These are phyloP conservation scores for Belonocnema kinseyi DNA, from an alignment of 1,140 invertebrate species.

Conservation along the genomic window DNA sequence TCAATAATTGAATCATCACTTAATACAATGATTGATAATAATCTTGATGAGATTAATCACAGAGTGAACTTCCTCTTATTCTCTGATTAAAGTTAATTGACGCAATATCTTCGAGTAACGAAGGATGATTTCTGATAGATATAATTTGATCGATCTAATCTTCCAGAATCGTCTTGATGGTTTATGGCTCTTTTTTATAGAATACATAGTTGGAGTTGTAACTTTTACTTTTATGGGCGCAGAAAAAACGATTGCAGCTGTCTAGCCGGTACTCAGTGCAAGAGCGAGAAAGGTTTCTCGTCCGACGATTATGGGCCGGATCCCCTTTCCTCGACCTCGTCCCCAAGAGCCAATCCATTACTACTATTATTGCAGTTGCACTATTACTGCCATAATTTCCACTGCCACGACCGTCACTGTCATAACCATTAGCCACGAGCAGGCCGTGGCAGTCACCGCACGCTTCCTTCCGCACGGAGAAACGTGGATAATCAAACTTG, in stretches of 20 bases:
- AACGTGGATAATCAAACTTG: too few relatives aligned
- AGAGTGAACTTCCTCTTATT: too few relatives aligned
- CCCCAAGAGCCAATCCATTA: constrained; percentile 29
- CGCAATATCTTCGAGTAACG: too few relatives aligned
- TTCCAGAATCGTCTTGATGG: neutral
- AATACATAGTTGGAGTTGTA: neutral
- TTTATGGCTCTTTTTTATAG: neutral
- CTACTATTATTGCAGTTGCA: constrained; percentile 40
- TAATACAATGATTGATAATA: too few relatives aligned
- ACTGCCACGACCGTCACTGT: constrained; percentile 44
- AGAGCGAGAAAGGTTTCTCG: constrained; percentile 48
- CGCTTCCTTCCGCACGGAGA: constrained; percentile 33
- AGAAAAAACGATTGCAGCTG: constrained; percentile 34
- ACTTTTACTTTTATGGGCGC: constrained; percentile 63
- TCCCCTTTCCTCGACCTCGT: constrained; percentile 44
- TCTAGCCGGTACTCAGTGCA: constrained; percentile 38
- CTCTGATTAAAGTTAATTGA: too few relatives aligned
- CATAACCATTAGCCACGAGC: constrained; percentile 42
- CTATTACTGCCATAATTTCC: constrained; percentile 49
- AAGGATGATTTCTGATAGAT: neutral
- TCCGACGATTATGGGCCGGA: constrained; percentile 41
- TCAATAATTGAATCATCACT: too few relatives aligned
- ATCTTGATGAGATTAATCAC: too few relatives aligned
- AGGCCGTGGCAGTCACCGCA: constrained; percentile 40
- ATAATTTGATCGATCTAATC: neutral